phyloP scores from a whole-genome alignment of 53 echinoderm and acorn worm species.

The Hippasteria phrygiana region DNA sequence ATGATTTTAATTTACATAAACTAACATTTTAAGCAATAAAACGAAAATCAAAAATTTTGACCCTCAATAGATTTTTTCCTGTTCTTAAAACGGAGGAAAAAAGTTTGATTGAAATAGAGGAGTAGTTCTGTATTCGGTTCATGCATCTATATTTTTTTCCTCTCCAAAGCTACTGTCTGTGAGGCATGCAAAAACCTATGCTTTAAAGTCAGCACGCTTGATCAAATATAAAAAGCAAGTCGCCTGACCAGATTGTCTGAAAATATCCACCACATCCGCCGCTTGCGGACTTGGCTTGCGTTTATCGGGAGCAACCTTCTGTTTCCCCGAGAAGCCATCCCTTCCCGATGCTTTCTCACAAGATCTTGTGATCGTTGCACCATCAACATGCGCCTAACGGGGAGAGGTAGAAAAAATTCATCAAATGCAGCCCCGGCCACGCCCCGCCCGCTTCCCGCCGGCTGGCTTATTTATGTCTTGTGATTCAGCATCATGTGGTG shows the following conservation, averaged over 20 bases:
- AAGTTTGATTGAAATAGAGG: no score
- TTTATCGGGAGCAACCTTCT: constrained; percentile 49
- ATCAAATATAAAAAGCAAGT: background rate
- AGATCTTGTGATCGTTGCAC: constrained; percentile 48
- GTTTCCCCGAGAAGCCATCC: constrained; percentile 36
- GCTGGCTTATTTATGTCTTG: constrained; percentile 10
- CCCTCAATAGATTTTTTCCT: no score
- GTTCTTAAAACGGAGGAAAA: no score
- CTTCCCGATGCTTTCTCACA: background rate
- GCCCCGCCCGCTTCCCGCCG: constrained; percentile 14
- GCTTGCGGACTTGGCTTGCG: background rate
- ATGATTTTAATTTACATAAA: no score
- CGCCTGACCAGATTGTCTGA: constrained; percentile 32
- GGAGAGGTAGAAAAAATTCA: background rate
- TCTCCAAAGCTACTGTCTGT: no score
- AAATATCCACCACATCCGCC: constrained; percentile 54
- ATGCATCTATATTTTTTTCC: no score
- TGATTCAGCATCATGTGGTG: constrained; percentile 40
- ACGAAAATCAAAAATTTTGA: no score
- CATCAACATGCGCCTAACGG: background rate
- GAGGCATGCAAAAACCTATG: no score
- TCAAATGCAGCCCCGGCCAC: constrained; percentile 22
- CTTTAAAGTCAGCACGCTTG: background rate
- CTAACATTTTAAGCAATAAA: no score
- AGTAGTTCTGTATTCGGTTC: no score